A percentile compares a stretch with the other conserved stretches of the same genome.
These are phyloP conservation scores for Cyclina sinensis DNA, from an alignment of 1,140 invertebrate species.

Conservation along the genomic window DNA sequence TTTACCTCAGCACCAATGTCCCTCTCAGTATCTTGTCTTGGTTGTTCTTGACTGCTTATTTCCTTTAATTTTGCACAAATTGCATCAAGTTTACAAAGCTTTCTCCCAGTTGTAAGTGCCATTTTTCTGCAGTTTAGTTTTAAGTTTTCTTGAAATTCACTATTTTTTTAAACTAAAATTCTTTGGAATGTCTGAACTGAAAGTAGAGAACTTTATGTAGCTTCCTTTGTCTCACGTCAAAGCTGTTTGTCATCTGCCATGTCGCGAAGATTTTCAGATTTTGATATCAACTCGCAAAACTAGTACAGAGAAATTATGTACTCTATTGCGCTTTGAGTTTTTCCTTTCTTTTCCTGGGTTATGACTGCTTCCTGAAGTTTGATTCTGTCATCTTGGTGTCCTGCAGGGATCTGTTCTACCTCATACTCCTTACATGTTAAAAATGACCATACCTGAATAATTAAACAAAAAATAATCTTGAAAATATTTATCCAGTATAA, in stretches of 20 bases:
- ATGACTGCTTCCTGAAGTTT: not conserved
- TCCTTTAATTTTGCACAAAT: slow-evolving; percentile 83
- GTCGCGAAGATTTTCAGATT: not conserved
- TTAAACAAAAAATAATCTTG: too few relatives aligned
- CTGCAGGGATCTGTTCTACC: not conserved
- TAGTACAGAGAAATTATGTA: not conserved
- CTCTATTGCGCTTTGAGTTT: slow-evolving; percentile 23
- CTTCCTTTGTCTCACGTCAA: not conserved
- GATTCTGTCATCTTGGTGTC: not conserved
- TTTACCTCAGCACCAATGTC: not conserved
- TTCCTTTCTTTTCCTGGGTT: not conserved
- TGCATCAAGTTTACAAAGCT: slow-evolving; percentile 80
- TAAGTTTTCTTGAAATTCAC: too few relatives aligned
- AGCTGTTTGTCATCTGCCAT: not conserved
- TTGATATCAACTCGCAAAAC: slow-evolving; percentile 17
- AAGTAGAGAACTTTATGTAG: not conserved
- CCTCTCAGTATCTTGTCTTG: not conserved
- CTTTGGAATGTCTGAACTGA: not conserved
- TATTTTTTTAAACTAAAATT: too few relatives aligned
- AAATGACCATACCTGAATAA: not conserved
- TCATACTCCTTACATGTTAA: not conserved
- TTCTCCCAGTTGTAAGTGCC: slow-evolving; percentile 51
- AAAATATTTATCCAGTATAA: too few relatives aligned
- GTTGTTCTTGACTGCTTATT: slow-evolving; percentile 52
- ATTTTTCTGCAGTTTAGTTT: not conserved